phyloP scores from a whole-genome alignment of 2,797 vertebrate species.

The Chaenodraco wilsoni region DNA sequence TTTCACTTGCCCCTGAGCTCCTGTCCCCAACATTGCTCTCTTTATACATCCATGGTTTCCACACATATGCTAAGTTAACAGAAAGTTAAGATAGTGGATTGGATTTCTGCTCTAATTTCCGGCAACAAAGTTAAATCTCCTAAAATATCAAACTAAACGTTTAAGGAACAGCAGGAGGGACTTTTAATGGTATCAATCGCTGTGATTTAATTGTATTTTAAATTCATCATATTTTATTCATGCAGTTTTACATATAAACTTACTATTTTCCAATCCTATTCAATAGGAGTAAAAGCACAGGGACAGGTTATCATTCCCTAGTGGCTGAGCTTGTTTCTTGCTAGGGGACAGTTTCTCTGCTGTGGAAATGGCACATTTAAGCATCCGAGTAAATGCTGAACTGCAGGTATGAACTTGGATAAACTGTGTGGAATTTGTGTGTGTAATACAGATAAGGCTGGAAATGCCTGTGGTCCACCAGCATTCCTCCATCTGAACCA shows the following conservation, averaged over 20 bases:
- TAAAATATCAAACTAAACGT: not conserved
- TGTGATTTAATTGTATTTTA: constrained; percentile 7
- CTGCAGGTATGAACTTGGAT: constrained; percentile 37
- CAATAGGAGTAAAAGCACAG: constrained; percentile 38
- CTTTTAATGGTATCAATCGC: not conserved
- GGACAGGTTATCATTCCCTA: constrained; percentile 67
- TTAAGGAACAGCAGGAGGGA: not conserved
- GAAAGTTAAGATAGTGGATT: not conserved
- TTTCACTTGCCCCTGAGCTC: too few species aligned
- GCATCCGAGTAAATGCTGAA: constrained; percentile 48
- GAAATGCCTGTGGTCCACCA: constrained; percentile 15
- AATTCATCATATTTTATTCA: constrained; percentile 28
- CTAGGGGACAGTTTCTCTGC: constrained; percentile 45
- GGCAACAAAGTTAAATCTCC: not conserved
- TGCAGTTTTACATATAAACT: constrained; percentile 13
- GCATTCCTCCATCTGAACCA: constrained; percentile 1
- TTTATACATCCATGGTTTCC: not conserved
- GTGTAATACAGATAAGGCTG: not conserved
- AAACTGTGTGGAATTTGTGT: constrained; percentile 23
- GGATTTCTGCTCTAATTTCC: not conserved
- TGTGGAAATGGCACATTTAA: constrained; percentile 55
- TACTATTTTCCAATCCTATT: constrained; percentile 9
- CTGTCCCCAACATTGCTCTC: too few species aligned
- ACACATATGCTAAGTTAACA: not conserved
- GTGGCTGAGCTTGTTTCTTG: constrained; percentile 50